Evolutionary conservation across 37 sponge, comb jelly and placozoan genomes (phyloP).

Genomic region (Crambe crambe): DNA sequence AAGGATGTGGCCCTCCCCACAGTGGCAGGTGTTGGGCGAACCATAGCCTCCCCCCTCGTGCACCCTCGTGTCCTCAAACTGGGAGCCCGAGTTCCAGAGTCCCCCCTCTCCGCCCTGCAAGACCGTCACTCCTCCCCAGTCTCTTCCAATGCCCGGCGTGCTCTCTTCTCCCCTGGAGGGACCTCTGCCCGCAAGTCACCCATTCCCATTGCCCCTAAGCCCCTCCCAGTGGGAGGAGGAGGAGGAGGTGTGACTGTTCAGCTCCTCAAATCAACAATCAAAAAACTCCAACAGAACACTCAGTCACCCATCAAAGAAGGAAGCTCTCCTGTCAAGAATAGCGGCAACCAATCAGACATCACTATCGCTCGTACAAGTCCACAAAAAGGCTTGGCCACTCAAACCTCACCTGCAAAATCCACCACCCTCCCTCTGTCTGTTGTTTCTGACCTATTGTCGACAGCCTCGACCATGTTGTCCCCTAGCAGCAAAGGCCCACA

Average conservation of each 20-base stretch:
- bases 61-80: constrained; percentile 15
- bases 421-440: neutral
- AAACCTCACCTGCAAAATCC: neutral
- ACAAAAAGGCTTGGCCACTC: neutral
- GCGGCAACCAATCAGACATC: neutral
- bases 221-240: neutral
- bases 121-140: constrained; percentile 31
- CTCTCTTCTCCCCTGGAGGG: constrained; percentile 40
- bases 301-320: neutral
- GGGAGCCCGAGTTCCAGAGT: constrained; percentile 1
- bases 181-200: constrained; percentile 11
- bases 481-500: constrained; percentile 11
- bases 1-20: constrained; percentile 64
- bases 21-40: neutral
- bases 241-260: constrained; percentile 9
- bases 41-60: neutral
- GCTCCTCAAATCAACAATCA: constrained; percentile 11
- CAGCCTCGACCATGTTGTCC: constrained; percentile 1
- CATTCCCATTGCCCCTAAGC: constrained; percentile 58
- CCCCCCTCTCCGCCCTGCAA: constrained; percentile 48
- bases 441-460: neutral
- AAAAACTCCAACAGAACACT: neutral
- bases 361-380: constrained; percentile 36
- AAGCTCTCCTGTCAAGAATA: neutral
- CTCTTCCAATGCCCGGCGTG: constrained; percentile 27